A percentile compares a stretch with the other conserved stretches of the same genome.
phyloP scores from a whole-genome alignment of 2,888 invertebrate species.

The Marronus borbonicus region DNA sequence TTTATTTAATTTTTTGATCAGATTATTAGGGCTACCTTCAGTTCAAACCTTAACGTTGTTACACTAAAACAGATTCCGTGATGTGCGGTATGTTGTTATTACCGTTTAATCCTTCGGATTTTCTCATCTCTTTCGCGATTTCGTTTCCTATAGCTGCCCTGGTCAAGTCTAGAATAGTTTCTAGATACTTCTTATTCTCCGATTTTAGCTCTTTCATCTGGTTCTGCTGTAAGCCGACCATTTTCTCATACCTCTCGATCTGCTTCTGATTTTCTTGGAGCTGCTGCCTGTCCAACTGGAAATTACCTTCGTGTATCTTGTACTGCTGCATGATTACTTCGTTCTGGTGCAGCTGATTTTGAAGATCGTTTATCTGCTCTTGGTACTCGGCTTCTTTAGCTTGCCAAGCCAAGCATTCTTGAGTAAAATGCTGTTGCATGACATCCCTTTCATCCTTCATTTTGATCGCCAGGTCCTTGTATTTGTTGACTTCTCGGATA shows the following conservation, averaged over 20 bases:
- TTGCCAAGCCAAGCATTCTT: slow-evolving; percentile 47
- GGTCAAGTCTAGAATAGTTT: slow-evolving; percentile 29
- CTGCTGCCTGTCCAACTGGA: slow-evolving; percentile 49
- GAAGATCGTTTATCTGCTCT: slow-evolving; percentile 47
- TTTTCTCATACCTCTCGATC: slow-evolving; percentile 41
- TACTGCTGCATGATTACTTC: slow-evolving; percentile 52
- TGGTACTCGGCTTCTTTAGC: slow-evolving; percentile 45
- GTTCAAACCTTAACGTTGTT: neutral
- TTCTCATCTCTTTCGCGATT: neutral
- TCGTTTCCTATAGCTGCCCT: slow-evolving; percentile 14
- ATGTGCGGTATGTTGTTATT: slow-evolving; percentile 24
- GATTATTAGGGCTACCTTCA: no score
- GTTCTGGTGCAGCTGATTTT: slow-evolving; percentile 48
- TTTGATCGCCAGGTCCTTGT: slow-evolving; percentile 16
- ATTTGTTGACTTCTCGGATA: slow-evolving; percentile 42
- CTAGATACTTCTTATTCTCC: slow-evolving; percentile 44
- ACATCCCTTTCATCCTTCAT: slow-evolving; percentile 27
- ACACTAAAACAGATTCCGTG: slow-evolving; percentile 36
- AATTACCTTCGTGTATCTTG: slow-evolving; percentile 51
- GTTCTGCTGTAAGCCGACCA: slow-evolving; percentile 19
- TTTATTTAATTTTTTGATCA: neutral
- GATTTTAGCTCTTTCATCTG: slow-evolving; percentile 29
- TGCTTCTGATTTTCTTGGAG: slow-evolving; percentile 46
- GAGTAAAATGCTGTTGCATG: slow-evolving; percentile 42
- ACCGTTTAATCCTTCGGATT: slow-evolving; percentile 12